Evolutionary conservation across 2,113 vertebrate species (phyloP).

Genomic region (Pollimyrus isidori): DNA sequence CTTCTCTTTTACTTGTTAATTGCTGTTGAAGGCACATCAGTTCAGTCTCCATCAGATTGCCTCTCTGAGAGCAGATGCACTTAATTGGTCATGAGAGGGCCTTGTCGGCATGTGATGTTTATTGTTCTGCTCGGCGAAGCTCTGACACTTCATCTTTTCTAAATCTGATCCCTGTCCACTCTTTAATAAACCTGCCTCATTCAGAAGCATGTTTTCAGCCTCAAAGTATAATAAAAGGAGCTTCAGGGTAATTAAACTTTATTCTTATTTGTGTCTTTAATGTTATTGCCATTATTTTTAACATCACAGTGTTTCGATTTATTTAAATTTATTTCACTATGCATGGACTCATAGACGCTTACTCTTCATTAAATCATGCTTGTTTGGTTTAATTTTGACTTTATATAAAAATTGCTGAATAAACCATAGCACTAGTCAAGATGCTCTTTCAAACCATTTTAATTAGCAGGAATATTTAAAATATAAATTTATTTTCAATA

Average conservation of each 20-base stretch:
- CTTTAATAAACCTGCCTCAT: slow-evolving; percentile 14
- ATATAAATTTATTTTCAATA: neutral
- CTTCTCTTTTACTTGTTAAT: neutral
- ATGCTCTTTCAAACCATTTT: neutral
- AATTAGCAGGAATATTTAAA: neutral
- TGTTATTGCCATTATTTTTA: neutral
- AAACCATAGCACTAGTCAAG: neutral
- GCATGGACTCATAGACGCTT: neutral
- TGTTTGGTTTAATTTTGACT: neutral
- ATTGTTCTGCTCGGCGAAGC: slow-evolving; percentile 44
- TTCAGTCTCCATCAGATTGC: neutral
- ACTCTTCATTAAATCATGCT: neutral
- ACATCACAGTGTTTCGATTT: neutral
- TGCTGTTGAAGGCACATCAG: slow-evolving; percentile 18
- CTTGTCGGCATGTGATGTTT: slow-evolving; percentile 44
- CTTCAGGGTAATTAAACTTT: neutral
- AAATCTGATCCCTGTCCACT: slow-evolving; percentile 35
- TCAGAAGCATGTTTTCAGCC: neutral
- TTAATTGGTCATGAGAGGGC: slow-evolving; percentile 62
- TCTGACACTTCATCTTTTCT: slow-evolving; percentile 38
- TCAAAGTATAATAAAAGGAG: neutral
- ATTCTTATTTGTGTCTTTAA: neutral
- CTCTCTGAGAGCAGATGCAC: neutral
- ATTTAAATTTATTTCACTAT: neutral
- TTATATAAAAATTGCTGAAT: neutral